Evolutionary conservation across 2,797 vertebrate species (phyloP), one percentile per base, ranked within the genome.

Genomic region (Mus caroli): DNA sequence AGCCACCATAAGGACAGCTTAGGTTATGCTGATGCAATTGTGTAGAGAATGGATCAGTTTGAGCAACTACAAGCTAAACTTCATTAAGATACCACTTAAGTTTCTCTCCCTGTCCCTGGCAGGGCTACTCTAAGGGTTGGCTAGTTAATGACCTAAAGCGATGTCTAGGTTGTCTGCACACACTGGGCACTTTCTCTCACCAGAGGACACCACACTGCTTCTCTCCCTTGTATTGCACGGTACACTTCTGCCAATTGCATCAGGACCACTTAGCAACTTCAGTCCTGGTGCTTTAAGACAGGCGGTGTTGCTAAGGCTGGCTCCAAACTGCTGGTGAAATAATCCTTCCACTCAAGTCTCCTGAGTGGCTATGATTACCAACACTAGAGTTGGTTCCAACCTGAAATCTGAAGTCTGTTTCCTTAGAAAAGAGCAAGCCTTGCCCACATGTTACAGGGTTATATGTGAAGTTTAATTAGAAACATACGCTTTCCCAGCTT

Each of bases 381-480:
- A 34, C 62, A 71, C 77, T 8, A 13, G 13, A n/a, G 40, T 15
- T 62, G 20, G 56, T 37, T 40, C 85, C 24, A 40, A n/a, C 11
- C 24, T 67, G 46, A 77, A 67, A 77, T 17, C 50, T 10, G 58
- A 88, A 85, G 22, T 31, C 56, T 86, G 19, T 69, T 79, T 95
- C 43, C 69, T 94, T 62, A 90, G 64, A 37, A 73, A 54, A 92
- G 85, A 1, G 64, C 8, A 83, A 69, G n/a, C 54, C 84, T 46
- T 85, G 60, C 34, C 19, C 60, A 34, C 56, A 34, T 0, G 1
- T 60, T 91, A 83, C 1, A 54, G 6, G 31, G 43, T 10, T 37
- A 46, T 14, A 10, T 69, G 43, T 83, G 84, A 95, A 96, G 84
- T 87, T 79, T 40, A 87, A 82, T 75, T 64, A 50, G 89, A 78